Evolutionary conservation across 2,113 vertebrate genomes (phyloP).

Genomic region (Cathartes aura): DNA sequence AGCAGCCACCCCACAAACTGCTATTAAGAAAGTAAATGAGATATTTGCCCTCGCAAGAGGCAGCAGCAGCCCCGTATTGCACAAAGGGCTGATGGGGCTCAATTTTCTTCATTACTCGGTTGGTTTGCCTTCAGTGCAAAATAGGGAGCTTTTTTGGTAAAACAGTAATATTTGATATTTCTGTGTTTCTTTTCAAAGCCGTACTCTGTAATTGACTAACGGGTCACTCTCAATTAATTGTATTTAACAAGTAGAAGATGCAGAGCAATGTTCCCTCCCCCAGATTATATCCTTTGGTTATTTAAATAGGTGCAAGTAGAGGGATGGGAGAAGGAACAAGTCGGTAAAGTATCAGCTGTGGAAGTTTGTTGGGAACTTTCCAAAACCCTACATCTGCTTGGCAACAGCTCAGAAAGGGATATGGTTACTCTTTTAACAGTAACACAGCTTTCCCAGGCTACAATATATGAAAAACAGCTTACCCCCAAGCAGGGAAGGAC

Average conservation of each 20-base stretch:
- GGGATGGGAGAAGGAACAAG: conserved; percentile 65
- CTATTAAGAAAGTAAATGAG: neutral
- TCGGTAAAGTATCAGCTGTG: conserved; percentile 74
- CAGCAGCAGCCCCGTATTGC: neutral
- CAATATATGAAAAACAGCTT: conserved; percentile 81
- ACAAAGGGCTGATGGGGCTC: neutral
- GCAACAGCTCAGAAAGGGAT: conserved; percentile 81
- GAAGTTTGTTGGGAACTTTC: conserved; percentile 83
- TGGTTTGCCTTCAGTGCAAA: neutral
- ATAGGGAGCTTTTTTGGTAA: neutral
- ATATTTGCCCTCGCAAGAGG: neutral
- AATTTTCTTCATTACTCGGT: neutral
- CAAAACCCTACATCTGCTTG: conserved; percentile 86
- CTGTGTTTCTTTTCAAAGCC: neutral
- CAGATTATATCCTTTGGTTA: conserved; percentile 44
- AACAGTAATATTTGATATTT: conserved; percentile 30
- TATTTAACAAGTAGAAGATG: conserved; percentile 37
- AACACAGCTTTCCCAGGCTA: conserved; percentile 83
- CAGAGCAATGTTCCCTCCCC: conserved; percentile 9
- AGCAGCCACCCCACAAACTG: neutral
- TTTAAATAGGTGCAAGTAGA: conserved; percentile 68
- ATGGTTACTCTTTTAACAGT: conserved; percentile 82
- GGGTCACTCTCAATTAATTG: conserved; percentile 39
- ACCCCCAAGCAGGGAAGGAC: conserved; percentile 67
- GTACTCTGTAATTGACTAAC: neutral